phyloP scores from a whole-genome alignment of 2,888 invertebrate genomes.

The Heliconius hortense region DNA sequence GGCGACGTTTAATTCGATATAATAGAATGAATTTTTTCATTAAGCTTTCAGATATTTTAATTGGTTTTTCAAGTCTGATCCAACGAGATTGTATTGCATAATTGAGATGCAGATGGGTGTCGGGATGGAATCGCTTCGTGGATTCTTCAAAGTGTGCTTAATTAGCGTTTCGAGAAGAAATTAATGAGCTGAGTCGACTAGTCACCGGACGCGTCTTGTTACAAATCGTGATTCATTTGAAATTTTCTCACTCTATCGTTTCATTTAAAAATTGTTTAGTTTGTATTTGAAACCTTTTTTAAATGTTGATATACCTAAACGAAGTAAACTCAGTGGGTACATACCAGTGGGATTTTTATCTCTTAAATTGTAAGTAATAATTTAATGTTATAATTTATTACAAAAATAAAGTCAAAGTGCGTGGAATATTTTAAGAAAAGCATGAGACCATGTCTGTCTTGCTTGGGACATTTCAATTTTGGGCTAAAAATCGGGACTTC shows the following conservation, averaged over 20 bases:
- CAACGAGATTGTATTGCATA: slow-evolving; percentile 60
- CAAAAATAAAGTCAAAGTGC: too few relatives aligned
- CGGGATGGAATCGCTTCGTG: slow-evolving; percentile 61
- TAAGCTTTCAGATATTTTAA: slow-evolving; percentile 44
- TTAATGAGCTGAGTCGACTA: slow-evolving; percentile 59
- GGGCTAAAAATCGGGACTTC: too few relatives aligned
- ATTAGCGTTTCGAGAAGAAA: slow-evolving; percentile 67
- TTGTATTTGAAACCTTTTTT: not conserved
- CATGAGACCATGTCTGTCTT: too few relatives aligned
- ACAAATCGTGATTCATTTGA: slow-evolving; percentile 27
- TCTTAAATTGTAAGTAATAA: too few relatives aligned
- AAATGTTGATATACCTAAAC: not conserved
- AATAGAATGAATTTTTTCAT: slow-evolving; percentile 34
- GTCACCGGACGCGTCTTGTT: slow-evolving; percentile 29
- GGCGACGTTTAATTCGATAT: slow-evolving; percentile 36
- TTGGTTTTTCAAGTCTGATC: slow-evolving; percentile 49
- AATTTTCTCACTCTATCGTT: slow-evolving; percentile 28
- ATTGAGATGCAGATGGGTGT: slow-evolving; percentile 58
- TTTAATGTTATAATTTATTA: too few relatives aligned
- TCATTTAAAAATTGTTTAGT: slow-evolving; percentile 3
- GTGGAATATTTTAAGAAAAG: too few relatives aligned
- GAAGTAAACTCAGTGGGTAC: too few relatives aligned
- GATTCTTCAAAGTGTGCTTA: slow-evolving; percentile 69
- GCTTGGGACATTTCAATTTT: too few relatives aligned
- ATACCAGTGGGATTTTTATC: too few relatives aligned